Percentiles rank a stretch among this genome's conserved stretches.
Evolutionary conservation across 1,140 invertebrate genomes (phyloP).

Genomic region (Drosophila varians): DNA sequence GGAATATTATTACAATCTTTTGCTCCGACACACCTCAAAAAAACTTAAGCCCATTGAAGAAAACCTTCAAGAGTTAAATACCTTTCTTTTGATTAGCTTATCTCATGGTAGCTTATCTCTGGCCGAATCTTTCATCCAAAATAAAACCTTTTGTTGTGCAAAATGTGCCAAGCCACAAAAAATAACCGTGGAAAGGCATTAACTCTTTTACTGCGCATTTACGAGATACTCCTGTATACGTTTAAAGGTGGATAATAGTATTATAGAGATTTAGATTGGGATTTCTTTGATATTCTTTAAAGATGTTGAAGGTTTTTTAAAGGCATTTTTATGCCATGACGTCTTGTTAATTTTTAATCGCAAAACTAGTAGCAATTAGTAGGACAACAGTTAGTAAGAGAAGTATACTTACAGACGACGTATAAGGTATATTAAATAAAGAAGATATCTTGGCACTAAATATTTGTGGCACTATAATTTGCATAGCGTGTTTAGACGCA

Average conservation of each 20-base stretch:
- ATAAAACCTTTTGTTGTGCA: constrained; percentile 44
- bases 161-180: constrained; percentile 19
- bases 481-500: constrained; percentile 65
- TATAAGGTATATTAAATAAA: no score
- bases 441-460: constrained; percentile 6
- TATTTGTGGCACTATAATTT: constrained; percentile 46
- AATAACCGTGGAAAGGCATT: constrained; percentile 50
- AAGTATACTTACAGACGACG: constrained; percentile 12
- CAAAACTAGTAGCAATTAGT: constrained; percentile 12
- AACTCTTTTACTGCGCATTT: constrained; percentile 52
- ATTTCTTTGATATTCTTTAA: constrained; percentile 15
- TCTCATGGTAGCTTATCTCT: constrained; percentile 35
- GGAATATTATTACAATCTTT: background rate
- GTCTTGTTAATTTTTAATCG: constrained; percentile 15
- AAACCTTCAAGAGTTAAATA: background rate
- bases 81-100: constrained; percentile 37
- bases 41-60: background rate
- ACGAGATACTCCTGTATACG: constrained; percentile 33
- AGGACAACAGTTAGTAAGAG: constrained; percentile 2
- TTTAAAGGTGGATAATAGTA: constrained; percentile 11
- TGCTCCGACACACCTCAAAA: background rate
- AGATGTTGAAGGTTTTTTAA: constrained; percentile 9
- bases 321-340: constrained; percentile 28
- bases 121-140: constrained; percentile 35
- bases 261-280: constrained; percentile 30